These are phyloP conservation scores for Leucophenga montana DNA, from an alignment of 2,888 invertebrate genomes.

Conservation along the genomic window DNA sequence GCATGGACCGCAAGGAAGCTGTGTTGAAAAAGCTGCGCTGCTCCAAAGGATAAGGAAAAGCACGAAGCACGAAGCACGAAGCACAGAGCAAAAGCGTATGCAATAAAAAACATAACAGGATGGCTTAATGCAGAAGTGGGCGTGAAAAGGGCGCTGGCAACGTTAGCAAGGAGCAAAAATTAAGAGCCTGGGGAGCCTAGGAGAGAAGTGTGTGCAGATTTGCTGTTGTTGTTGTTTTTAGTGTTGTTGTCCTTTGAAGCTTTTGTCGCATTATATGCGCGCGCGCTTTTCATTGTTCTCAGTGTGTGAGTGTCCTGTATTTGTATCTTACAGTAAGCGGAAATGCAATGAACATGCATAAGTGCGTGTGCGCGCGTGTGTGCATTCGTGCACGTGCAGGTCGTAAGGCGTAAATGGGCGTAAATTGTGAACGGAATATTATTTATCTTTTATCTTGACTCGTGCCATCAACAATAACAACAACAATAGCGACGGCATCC, in stretches of 20 bases:
- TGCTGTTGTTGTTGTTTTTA: slow-evolving; percentile 9
- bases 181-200: too few species aligned
- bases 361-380: background rate
- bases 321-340: background rate
- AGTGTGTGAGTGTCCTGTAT: too few species aligned
- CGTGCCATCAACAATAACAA: background rate
- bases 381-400: slow-evolving; percentile 37
- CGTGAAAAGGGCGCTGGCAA: background rate
- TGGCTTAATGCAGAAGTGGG: background rate
- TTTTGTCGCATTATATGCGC: slow-evolving; percentile 17
- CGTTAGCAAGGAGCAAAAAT: too few species aligned
- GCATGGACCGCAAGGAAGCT: slow-evolving; percentile 47
- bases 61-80: background rate
- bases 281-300: too few species aligned
- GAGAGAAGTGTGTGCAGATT: background rate
- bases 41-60: background rate
- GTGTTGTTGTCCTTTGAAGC: slow-evolving; percentile 4
- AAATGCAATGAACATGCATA: slow-evolving; percentile 23
- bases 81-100: background rate
- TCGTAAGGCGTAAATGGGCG: slow-evolving; percentile 22
- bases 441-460: too few species aligned
- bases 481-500: background rate
- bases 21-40: slow-evolving; percentile 33
- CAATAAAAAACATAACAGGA: background rate
- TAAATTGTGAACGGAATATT: background rate